Base-by-base conservation (phyloP, 2,797 vertebrate species). In the Intellagama lesueurii region DNA sequence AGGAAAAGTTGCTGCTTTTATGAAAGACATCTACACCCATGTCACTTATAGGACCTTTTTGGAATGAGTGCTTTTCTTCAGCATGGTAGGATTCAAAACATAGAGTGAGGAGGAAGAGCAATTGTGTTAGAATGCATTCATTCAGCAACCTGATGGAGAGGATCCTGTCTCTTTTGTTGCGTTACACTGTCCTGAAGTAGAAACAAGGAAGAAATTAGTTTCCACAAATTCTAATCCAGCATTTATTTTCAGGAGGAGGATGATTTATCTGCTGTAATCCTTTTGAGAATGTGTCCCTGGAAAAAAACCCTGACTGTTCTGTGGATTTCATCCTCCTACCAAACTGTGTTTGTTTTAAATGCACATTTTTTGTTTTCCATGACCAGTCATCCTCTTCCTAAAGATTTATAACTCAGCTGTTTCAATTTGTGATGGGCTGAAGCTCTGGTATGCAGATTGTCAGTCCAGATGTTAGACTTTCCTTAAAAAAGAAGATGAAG, bases 381-480 rank as follows among this genome's bases (percentile, higher is more conserved):
- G 94, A 94, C 94, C 94, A 91, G 90, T 85, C 85, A 70, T 88
- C 83, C 85, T 87, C 77, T 90, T 84, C 69, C 3, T 81, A 92
- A 90, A 96, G 95, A 95, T 96, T 96, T 96, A 96, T 93, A 94
- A 90, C 92, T 94, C 93, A 89, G 92, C 94, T 93, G 93, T 94
- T 94, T 94, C 90, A 80, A 9, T 95, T 95, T 95, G 94, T 95
- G 90, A 95, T 90, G 89, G 93, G 89, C 92, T 95, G 88, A 95
- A 90, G 88, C 95, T 88, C 30, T 95, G 96, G 96, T 95, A 96
- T 96, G 95, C 92, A 94, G 92, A 94, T 95, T 96, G 95, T 94
- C 93, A 91, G 95, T 95, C 94, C 94, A 96, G 95, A 95, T 95
- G 94, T 93, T 95, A 95, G 94, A 94, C 91, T 73, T 92, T 94